Base-by-base conservation (phyloP, 1,140 invertebrate species). In the Uloborus diversus region DNA sequence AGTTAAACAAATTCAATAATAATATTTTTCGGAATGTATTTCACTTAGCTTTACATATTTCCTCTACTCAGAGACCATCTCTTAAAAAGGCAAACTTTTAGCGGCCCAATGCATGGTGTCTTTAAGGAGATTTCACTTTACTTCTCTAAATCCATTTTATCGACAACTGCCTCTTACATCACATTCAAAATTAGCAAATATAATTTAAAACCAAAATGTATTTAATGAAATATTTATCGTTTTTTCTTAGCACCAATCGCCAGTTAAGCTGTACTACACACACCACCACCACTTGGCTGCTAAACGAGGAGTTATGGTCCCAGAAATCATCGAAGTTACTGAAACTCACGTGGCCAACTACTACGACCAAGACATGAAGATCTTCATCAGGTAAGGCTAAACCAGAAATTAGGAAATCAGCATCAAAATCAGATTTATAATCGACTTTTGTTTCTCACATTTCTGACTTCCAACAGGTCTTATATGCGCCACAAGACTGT, bases 331-430 rank as follows among this genome's bases (percentile, higher is more conserved):
- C 11, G 9, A 23, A 3, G 47, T 28, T 25, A 42, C 28, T 17
- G 75, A 78, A 47, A 66, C 49, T 17, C 64, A 78, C 4, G 51
- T 66, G 11, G 75, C 75, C n/a, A 37, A 65, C 17, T 9, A 66
- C 5, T 78, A 78, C 33, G 75, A 78, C 17, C 75, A 78, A 14
- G 47, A 66, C 7, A 57, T 78, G 49, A 35, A 65, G 32, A 35
- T 78, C 4, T n/a, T 13, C 2, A 30, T 78, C 32, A 42, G n/a
- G 75, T 78, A 68, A 13, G 59, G 42, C 1, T 47, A 28, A 14
- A 27, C 13, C 7, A 69, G 9, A 27, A 33, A 17, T 28, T 57
- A 20, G 2, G 17, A 20, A 57, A 2, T 20, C 11, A 3, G 4
- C 7, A 9, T 42, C 37, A 42, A 42, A 42, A 42, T 42, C 17